These are phyloP conservation scores for Stratiolaelaps scimitus DNA, from an alignment of 1,140 invertebrate species.

Conservation along the genomic window DNA sequence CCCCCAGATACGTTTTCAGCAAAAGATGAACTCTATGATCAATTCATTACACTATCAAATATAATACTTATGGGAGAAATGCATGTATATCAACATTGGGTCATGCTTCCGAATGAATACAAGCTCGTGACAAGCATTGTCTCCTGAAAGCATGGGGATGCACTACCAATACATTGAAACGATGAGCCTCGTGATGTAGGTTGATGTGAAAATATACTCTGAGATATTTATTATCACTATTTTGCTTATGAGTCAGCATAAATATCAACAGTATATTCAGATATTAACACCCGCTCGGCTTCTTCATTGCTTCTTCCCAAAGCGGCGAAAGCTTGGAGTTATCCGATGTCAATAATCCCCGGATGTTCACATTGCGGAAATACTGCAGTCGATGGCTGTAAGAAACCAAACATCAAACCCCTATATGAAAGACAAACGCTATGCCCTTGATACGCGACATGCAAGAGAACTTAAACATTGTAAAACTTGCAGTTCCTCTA, in stretches of 20 bases:
- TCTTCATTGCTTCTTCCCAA: slow-evolving; percentile 2
- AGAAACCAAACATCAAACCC: background rate
- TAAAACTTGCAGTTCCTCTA: background rate
- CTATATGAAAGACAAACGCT: too few relatives aligned
- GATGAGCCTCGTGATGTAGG: background rate
- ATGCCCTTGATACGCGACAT: too few relatives aligned
- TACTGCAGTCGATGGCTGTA: slow-evolving; percentile 3
- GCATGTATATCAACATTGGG: too few relatives aligned
- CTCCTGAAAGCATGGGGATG: background rate
- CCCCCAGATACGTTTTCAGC: too few relatives aligned
- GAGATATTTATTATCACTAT: background rate
- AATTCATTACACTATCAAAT: too few relatives aligned
- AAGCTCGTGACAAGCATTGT: background rate
- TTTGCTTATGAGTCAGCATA: too few relatives aligned
- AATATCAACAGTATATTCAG: background rate
- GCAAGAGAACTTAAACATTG: too few relatives aligned
- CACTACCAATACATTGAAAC: background rate
- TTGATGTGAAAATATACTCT: background rate
- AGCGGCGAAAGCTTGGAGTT: background rate
- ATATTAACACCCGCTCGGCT: background rate
- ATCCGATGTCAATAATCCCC: background rate
- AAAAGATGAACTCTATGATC: too few relatives aligned
- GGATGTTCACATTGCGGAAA: slow-evolving; percentile 5
- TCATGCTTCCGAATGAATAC: background rate
- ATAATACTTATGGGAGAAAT: too few relatives aligned